Conservation (phyloP, 2,113 vertebrate genomes). For the Guaruba guarouba region DNA sequence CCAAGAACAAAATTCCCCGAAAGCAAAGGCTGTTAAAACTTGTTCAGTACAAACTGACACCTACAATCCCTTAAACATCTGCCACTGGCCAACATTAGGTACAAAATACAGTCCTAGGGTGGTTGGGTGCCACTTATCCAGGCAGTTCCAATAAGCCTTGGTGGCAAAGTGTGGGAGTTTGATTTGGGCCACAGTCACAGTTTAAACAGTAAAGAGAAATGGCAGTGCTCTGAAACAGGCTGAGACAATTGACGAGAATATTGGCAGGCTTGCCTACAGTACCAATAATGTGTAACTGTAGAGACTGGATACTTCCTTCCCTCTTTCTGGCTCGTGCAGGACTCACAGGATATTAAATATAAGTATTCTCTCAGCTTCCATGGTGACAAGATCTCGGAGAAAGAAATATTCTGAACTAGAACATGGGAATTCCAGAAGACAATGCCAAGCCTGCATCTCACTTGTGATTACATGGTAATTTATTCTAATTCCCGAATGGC, state of each 20-base stretch:
- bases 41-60: not conserved
- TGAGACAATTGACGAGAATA: not conserved
- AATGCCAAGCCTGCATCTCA: not conserved
- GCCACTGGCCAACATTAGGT: not conserved
- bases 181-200: not conserved
- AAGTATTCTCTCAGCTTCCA: not conserved
- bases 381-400: not conserved
- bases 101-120: not conserved
- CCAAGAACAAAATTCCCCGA: not conserved
- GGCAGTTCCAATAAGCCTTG: not conserved
- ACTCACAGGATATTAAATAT: not conserved
- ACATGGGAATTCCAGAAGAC: not conserved
- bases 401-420: not conserved
- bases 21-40: not conserved
- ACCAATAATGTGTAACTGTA: not conserved
- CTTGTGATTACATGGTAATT: not conserved
- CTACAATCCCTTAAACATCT: not conserved
- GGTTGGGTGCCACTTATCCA: not conserved
- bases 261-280: not conserved
- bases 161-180: not conserved
- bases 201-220: not conserved
- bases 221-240: not conserved
- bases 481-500: not conserved
- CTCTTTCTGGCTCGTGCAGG: not conserved
- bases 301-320: not conserved